phyloP scores from a whole-genome alignment of 1,140 invertebrate species.

The Atta colombica region DNA sequence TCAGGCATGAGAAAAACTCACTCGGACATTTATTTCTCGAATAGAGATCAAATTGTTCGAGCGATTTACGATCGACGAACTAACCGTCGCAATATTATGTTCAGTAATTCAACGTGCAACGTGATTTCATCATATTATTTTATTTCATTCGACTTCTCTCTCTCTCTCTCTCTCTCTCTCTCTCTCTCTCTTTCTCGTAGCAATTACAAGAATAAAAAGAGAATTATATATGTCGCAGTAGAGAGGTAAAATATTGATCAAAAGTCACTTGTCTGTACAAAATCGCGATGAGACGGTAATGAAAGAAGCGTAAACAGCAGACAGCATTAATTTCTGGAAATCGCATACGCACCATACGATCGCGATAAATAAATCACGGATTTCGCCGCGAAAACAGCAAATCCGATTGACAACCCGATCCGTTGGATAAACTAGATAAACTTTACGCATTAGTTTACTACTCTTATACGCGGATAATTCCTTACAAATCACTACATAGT shows the following conservation, averaged over 20 bases:
- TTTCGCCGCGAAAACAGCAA: slow-evolving; percentile 40
- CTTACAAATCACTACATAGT: slow-evolving; percentile 60
- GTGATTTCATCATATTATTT: slow-evolving; percentile 30
- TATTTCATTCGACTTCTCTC: neutral
- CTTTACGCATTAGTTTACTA: slow-evolving; percentile 46
- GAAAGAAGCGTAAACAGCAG: slow-evolving; percentile 19
- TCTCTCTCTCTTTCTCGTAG: no score
- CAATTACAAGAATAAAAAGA: neutral
- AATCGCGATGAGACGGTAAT: slow-evolving; percentile 10
- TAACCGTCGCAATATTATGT: slow-evolving; percentile 35
- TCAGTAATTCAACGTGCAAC: slow-evolving; percentile 17
- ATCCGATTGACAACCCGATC: slow-evolving; percentile 55
- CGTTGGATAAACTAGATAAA: slow-evolving; percentile 52
- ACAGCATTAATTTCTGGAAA: slow-evolving; percentile 46
- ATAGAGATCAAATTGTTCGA: slow-evolving; percentile 46
- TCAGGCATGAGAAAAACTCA: slow-evolving; percentile 55
- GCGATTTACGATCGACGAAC: slow-evolving; percentile 15
- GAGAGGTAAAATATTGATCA: slow-evolving; percentile 33
- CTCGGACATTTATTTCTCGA: slow-evolving; percentile 57
- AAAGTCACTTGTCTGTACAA: neutral
- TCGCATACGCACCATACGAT: slow-evolving; percentile 7
- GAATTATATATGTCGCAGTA: neutral
- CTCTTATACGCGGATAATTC: slow-evolving; percentile 53
- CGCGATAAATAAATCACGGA: slow-evolving; percentile 49
- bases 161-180: neutral